These are phyloP conservation scores for Crenuchus spilurus DNA, from an alignment of 2,797 vertebrate species.

Conservation along the genomic window DNA sequence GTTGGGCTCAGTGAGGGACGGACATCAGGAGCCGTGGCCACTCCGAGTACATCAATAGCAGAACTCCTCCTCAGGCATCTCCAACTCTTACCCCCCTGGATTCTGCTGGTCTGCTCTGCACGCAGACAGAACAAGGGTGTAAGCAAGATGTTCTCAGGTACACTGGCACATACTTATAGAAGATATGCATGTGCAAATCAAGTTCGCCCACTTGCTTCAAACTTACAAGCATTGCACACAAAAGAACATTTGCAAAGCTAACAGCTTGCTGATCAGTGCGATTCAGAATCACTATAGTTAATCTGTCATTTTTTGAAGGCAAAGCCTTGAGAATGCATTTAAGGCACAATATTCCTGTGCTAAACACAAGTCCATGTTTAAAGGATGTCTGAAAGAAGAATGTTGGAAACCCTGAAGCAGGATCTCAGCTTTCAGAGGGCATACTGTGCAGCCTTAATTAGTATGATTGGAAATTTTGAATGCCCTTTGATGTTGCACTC, in stretches of 20 bases:
- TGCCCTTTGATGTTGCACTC: conserved; percentile 29
- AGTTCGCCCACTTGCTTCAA: background rate
- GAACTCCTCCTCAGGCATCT: conserved; percentile 76
- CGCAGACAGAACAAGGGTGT: conserved; percentile 78
- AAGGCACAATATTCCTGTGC: background rate
- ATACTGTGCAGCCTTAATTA: conserved; percentile 7
- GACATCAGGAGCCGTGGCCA: conserved; percentile 27
- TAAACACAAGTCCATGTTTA: background rate
- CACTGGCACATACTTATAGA: no score
- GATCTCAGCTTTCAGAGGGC: conserved; percentile 11
- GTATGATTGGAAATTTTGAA: conserved; percentile 18
- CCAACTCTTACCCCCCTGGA: conserved; percentile 81
- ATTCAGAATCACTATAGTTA: background rate
- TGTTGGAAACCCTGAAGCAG: conserved; percentile 2
- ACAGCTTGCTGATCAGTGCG: background rate
- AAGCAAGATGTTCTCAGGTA: conserved; percentile 83
- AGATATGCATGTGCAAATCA: background rate
- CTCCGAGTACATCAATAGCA: conserved; percentile 70
- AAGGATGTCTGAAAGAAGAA: background rate
- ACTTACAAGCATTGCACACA: background rate
- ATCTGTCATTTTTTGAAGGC: background rate
- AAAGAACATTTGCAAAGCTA: background rate
- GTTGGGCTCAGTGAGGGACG: conserved; percentile 42
- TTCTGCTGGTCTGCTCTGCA: conserved; percentile 82
- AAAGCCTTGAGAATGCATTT: background rate